Conservation (phyloP, 2,888 invertebrate genomes). For the Oscheius myriophilus region DNA sequence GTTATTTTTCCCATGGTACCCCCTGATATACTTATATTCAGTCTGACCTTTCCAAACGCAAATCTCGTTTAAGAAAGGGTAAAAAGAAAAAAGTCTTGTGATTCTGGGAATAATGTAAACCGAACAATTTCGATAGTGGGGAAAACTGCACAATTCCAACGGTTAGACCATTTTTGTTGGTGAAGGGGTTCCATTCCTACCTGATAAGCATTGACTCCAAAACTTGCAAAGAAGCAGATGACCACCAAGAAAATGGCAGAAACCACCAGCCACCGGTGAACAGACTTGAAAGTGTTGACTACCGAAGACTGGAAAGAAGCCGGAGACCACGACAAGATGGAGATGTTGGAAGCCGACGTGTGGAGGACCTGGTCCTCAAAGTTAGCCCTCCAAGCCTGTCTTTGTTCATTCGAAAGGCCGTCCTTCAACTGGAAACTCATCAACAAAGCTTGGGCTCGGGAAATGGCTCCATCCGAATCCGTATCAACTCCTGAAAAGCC, state of each 20-base stretch:
- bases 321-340: constrained; percentile 47
- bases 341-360: constrained; percentile 42
- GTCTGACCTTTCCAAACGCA: too few relatives aligned
- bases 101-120: too few relatives aligned
- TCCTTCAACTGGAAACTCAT: constrained; percentile 56
- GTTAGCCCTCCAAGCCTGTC: constrained; percentile 51
- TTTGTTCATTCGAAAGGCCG: constrained; percentile 46
- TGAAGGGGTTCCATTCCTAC: constrained; percentile 32
- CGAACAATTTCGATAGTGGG: too few relatives aligned
- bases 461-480: constrained; percentile 60
- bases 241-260: constrained; percentile 43
- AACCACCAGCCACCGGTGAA: constrained; percentile 36
- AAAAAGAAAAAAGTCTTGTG: too few relatives aligned
- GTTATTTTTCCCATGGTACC: too few relatives aligned
- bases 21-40: too few relatives aligned
- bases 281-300: constrained; percentile 26
- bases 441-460: constrained; percentile 56
- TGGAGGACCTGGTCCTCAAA: constrained; percentile 54
- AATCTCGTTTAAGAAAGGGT: too few relatives aligned
- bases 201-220: constrained; percentile 59
- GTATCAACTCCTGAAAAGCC: constrained; percentile 47
- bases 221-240: constrained; percentile 48
- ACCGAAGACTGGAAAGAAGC: constrained; percentile 39
- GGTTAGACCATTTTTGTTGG: too few relatives aligned
- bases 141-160: too few relatives aligned